Evolutionary conservation across 2,888 invertebrate species (phyloP), one percentile per base, ranked within the genome.

Genomic region (Pediacus dermestoides): DNA sequence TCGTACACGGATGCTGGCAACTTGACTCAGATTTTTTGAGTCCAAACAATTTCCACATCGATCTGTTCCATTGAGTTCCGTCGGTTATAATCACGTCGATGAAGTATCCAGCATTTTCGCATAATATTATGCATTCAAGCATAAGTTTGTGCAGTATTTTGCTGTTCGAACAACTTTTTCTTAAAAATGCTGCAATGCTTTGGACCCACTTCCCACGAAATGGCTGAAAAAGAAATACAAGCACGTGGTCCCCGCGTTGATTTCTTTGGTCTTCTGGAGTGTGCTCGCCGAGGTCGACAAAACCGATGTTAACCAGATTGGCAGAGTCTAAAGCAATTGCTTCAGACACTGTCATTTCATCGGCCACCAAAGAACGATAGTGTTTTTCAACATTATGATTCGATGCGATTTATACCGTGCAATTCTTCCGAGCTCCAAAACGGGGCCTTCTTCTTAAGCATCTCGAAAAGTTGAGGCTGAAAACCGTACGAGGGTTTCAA

Each of bases 311-410:
- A 32, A 43, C 32, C 32, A 50, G 12, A 1, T 36, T 46, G 10
- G 42, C 13, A 26, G 27, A 28, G 26, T 57, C 43, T 27, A 54
- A 53, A 9, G 21, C 9, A 4, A 53, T 25, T 10, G 13, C 37
- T 43, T 52, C 46, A 12, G 35, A 41, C 4, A 56, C 16, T 37
- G 50, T 49, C 37, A 56, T 53, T 37, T 57, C 57, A 39, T 56
- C 55, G 1, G 49, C 30, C 16, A 52, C 26, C 1, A 56, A 12
- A 26, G n/a, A n/a, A n/a, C n/a, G n/a, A n/a, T n/a, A n/a, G n/a
- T n/a, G n/a, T n/a, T n/a, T n/a, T n/a, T n/a, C n/a, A n/a, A n/a
- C n/a, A n/a, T n/a, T n/a, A n/a, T n/a, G n/a, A n/a, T n/a, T n/a
- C n/a, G n/a, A n/a, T n/a, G n/a, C n/a, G 36, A 12, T 40, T 34